phyloP scores from a whole-genome alignment of 2,888 invertebrate genomes.

The Dolichomitus sp. region DNA sequence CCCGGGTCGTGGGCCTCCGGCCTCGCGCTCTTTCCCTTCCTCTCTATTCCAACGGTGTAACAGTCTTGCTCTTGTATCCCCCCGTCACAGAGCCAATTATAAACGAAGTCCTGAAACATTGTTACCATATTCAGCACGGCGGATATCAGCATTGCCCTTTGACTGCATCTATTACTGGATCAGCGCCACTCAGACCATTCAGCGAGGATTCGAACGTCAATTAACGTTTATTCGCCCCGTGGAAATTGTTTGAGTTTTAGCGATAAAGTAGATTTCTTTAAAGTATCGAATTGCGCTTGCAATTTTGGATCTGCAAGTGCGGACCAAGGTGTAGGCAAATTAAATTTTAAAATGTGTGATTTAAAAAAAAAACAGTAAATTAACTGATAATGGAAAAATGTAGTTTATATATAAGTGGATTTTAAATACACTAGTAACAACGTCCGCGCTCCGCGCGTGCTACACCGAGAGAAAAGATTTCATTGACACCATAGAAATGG shows the following conservation, averaged over 20 bases:
- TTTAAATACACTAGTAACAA: too few relatives aligned
- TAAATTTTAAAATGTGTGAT: not conserved
- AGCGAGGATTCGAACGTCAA: not conserved
- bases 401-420: too few relatives aligned
- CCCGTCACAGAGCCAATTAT: slow-evolving; percentile 60
- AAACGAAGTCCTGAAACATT: slow-evolving; percentile 74
- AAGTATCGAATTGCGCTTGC: not conserved
- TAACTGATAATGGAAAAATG: not conserved
- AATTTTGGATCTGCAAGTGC: not conserved
- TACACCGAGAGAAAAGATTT: too few relatives aligned
- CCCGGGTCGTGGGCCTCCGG: slow-evolving; percentile 71
- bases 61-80: slow-evolving; percentile 40
- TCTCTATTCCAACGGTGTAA: slow-evolving; percentile 34
- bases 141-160: slow-evolving; percentile 43
- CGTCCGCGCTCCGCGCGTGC: too few relatives aligned
- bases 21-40: slow-evolving; percentile 49
- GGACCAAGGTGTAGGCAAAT: not conserved
- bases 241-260: slow-evolving; percentile 34
- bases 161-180: not conserved
- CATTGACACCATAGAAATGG: too few relatives aligned
- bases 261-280: not conserved
- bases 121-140: slow-evolving; percentile 67
- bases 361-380: not conserved
- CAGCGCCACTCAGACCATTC: not conserved
- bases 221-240: not conserved